Evolutionary conservation across 2,113 vertebrate species (phyloP).

Genomic region (Xenopus laevis): DNA sequence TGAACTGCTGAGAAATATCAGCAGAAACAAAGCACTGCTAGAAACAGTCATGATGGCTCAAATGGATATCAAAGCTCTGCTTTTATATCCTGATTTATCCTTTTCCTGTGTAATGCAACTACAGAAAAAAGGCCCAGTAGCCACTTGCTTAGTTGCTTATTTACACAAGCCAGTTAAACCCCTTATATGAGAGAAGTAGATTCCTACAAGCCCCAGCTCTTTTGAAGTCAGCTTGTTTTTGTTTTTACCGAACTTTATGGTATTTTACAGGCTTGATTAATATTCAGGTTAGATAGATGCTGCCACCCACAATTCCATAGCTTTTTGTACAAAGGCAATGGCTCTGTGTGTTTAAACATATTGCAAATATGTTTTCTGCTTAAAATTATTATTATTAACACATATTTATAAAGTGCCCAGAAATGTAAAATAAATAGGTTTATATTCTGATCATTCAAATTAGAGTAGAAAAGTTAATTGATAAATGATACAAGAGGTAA

Average conservation of each 20-base stretch:
- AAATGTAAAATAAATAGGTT: no score
- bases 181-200: slow-evolving; percentile 61
- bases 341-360: no score
- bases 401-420: no score
- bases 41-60: slow-evolving; percentile 58
- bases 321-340: no score
- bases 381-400: no score
- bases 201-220: slow-evolving; percentile 49
- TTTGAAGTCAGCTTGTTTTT: slow-evolving; percentile 84
- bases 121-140: slow-evolving; percentile 61
- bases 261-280: slow-evolving; percentile 77
- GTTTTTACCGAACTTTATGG: slow-evolving; percentile 81
- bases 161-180: slow-evolving; percentile 56
- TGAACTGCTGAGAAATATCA: slow-evolving; percentile 62
- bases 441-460: no score
- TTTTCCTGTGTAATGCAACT: slow-evolving; percentile 51
- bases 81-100: slow-evolving; percentile 66
- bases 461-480: no score
- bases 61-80: slow-evolving; percentile 70
- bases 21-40: slow-evolving; percentile 65
- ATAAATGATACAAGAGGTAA: no score
- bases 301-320: slow-evolving; percentile 78
- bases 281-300: slow-evolving; percentile 69
- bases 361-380: no score
- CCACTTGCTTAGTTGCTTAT: slow-evolving; percentile 53